Evolutionary conservation across 2,113 vertebrate genomes (phyloP).

Genomic region (Pangasianodon gigas): DNA sequence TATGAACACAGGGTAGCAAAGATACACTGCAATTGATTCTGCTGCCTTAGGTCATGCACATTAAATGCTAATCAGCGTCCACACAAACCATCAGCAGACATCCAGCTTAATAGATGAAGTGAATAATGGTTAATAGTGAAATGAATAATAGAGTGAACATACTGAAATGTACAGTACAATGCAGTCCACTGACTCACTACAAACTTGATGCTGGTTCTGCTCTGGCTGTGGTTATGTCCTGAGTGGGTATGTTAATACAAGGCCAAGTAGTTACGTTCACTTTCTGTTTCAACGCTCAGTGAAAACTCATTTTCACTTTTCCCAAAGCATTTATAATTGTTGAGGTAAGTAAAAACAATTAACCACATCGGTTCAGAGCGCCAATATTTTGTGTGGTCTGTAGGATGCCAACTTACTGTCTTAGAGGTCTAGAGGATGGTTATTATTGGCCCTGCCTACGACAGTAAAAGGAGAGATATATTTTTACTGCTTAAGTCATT

Average conservation of each 20-base stretch:
- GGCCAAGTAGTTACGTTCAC: slow-evolving; percentile 20
- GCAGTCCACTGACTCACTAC: not conserved
- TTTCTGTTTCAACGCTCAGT: not conserved
- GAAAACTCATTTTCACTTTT: slow-evolving; percentile 24
- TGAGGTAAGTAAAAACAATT: slow-evolving; percentile 12
- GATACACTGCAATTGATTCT: not conserved
- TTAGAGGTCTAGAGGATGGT: not conserved
- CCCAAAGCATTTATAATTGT: slow-evolving; percentile 7
- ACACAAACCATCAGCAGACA: not conserved
- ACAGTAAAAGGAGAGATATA: not conserved
- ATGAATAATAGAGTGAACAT: not conserved
- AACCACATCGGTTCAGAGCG: not conserved
- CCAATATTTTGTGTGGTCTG: not conserved
- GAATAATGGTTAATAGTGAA: not conserved
- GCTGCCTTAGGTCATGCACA: not conserved
- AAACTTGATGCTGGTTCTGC: slow-evolving; percentile 3
- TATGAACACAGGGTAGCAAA: not conserved
- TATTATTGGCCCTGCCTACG: slow-evolving; percentile 18
- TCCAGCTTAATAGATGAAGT: not conserved
- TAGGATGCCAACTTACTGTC: slow-evolving; percentile 21
- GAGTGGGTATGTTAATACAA: slow-evolving; percentile 33
- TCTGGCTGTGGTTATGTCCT: slow-evolving; percentile 15
- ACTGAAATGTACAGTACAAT: slow-evolving; percentile 14
- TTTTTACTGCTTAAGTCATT: not conserved
- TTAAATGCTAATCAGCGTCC: not conserved